Percentiles rank a stretch among this genome's conserved stretches.
phyloP scores from a whole-genome alignment of 2,888 invertebrate genomes.

The Nomada flava region DNA sequence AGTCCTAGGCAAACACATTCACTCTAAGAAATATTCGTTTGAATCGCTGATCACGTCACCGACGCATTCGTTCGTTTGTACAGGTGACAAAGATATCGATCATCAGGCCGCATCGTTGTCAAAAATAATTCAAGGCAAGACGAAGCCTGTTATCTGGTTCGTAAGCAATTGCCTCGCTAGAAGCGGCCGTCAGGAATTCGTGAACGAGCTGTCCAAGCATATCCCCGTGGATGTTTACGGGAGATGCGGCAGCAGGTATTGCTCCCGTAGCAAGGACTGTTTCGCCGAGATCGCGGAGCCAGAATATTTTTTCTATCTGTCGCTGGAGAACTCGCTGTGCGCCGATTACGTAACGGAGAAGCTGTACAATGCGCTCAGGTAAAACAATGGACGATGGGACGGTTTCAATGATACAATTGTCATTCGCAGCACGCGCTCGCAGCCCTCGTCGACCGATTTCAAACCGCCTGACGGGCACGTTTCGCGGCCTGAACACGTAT shows the following conservation, averaged over 20 bases:
- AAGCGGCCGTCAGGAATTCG: constrained; percentile 84
- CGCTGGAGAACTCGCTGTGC: constrained; percentile 90
- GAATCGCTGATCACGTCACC: neutral
- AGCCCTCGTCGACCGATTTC: constrained; percentile 25
- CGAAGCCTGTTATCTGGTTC: constrained; percentile 86
- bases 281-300: constrained; percentile 84
- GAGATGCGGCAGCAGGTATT: constrained; percentile 86
- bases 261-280: constrained; percentile 79
- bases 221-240: constrained; percentile 88
- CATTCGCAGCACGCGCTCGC: constrained; percentile 33
- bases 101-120: constrained; percentile 7
- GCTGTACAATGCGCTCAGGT: constrained; percentile 86
- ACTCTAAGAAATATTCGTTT: too few relatives aligned
- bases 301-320: constrained; percentile 89
- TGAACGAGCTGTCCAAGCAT: constrained; percentile 85
- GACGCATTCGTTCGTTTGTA: neutral
- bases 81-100: neutral
- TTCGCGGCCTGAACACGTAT: constrained; percentile 13
- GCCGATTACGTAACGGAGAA: constrained; percentile 89
- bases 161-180: constrained; percentile 85
- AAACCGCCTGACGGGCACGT: constrained; percentile 26
- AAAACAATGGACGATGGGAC: constrained; percentile 83
- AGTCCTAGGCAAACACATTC: too few relatives aligned
- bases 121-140: constrained; percentile 75
- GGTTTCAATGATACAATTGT: constrained; percentile 51